Conservation (phyloP, 2,797 vertebrate species). For the Limnodromus scolopaceus region DNA sequence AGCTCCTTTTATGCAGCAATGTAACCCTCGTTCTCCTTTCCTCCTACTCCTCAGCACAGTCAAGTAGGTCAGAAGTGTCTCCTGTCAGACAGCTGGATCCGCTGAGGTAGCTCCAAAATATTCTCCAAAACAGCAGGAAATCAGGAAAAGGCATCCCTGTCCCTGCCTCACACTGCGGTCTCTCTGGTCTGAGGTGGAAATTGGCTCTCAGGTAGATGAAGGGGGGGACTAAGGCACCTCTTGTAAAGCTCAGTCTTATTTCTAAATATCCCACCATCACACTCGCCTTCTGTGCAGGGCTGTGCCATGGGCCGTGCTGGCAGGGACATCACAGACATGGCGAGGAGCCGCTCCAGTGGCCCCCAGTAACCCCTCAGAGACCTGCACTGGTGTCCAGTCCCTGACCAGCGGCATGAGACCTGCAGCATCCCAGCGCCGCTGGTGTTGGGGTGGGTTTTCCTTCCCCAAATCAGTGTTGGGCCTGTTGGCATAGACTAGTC, state of each 20-base stretch:
- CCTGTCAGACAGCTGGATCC: constrained; percentile 16
- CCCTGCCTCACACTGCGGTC: neutral
- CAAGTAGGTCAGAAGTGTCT: constrained; percentile 62
- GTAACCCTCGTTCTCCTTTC: constrained; percentile 41
- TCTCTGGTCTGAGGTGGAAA: neutral
- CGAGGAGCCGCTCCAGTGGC: accelerated
- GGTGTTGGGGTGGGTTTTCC: neutral
- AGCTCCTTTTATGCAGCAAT: constrained; percentile 11
- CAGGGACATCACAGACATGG: accelerated
- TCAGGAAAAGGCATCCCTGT: neutral
- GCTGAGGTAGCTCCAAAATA: neutral
- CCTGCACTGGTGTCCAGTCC: neutral
- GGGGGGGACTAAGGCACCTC: accelerated
- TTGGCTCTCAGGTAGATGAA: accelerated
- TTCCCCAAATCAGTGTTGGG: neutral
- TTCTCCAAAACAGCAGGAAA: neutral
- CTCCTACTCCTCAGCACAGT: neutral
- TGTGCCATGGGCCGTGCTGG: neutral
- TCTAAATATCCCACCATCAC: neutral
- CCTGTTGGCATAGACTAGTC: neutral
- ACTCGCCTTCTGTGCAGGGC: neutral
- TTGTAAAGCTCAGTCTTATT: neutral
- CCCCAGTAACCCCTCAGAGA: neutral
- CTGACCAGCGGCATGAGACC: neutral
- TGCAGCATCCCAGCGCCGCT: neutral